Base-by-base conservation (phyloP, 2,113 vertebrate genomes). In the Tetraodon nigroviridis region DNA sequence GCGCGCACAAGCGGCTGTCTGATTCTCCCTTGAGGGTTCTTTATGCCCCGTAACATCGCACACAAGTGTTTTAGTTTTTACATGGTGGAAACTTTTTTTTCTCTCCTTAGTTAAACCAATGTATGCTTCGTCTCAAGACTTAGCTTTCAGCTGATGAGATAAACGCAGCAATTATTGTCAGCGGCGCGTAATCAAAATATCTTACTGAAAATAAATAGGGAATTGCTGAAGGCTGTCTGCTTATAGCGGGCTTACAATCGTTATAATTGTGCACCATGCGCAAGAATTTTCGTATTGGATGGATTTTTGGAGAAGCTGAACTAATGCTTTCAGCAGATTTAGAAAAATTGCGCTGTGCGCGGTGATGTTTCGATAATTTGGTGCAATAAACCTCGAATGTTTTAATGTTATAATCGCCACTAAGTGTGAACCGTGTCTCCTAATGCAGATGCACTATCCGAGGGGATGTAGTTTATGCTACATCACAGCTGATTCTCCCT, bases 271-370 rank as follows among this genome's bases (percentile, higher is more conserved):
- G 27, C 16, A 21, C n/a, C 18, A 19, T 18, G 17, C 17, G 7
- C n/a, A n/a, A n/a, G n/a, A n/a, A n/a, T n/a, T n/a, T n/a, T n/a
- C n/a, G n/a, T n/a, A n/a, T n/a, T n/a, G n/a, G 5, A n/a, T 10
- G 42, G 42, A 17, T 46, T 47, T 61, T 55, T 32, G 50, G 27
- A 64, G 24, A 6, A 61, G 19, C 4, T 41, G 14, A 15, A n/a
- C 54, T 7, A 12, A 63, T 63, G 69, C 29, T 57, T 32, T 76
- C 61, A 57, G 20, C 37, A 52, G n/a, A 22, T 55, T 61, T 18
- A 57, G 1, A 27, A 56, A 14, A 61, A 37, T 59, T 47, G 14
- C 14, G 24, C n/a, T 4, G 5, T 48, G 37, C 16, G 48, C 15
- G 22, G 53, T 58, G 12, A 41, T 37, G 6, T 46, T 47, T 62